These are phyloP conservation scores for Pomacea maculata DNA, from an alignment of 1,140 invertebrate species.

Conservation along the genomic window DNA sequence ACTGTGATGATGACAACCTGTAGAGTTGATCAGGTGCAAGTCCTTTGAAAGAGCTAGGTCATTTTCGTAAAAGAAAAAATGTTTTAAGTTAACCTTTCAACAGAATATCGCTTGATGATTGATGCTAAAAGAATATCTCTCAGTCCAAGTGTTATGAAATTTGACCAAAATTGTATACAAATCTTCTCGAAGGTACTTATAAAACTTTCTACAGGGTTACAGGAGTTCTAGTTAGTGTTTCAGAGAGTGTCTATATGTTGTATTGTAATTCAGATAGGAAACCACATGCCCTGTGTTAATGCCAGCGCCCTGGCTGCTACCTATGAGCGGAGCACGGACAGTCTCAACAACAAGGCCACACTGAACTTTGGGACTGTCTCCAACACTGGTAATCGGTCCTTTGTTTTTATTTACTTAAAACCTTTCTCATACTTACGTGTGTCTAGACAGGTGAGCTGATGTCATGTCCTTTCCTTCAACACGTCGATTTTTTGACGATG, in stretches of 20 bases:
- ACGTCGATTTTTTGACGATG: background rate
- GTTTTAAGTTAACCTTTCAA: no score
- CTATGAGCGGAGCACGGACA: constrained; percentile 7
- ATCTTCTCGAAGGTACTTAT: no score
- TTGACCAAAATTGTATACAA: no score
- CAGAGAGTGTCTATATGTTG: no score
- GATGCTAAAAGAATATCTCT: no score
- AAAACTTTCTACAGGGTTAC: no score
- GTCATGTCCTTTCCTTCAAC: background rate
- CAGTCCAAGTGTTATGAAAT: no score
- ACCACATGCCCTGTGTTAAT: constrained; percentile 39
- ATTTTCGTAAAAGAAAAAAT: no score
- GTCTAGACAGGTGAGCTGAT: constrained; percentile 32
- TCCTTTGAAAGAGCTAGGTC: no score
- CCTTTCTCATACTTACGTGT: constrained; percentile 26
- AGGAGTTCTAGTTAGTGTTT: no score
- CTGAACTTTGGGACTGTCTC: constrained; percentile 23
- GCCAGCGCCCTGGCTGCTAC: constrained; percentile 12
- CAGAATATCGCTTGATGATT: no score
- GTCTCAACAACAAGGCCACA: constrained; percentile 16
- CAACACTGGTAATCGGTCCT: constrained; percentile 26
- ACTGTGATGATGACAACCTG: background rate
- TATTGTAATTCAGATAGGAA: constrained; percentile 10
- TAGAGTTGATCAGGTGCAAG: background rate
- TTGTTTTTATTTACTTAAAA: constrained; percentile 27